Evolutionary conservation across 2,888 invertebrate genomes (phyloP).

Genomic region (Ichneumoninae sp.): DNA sequence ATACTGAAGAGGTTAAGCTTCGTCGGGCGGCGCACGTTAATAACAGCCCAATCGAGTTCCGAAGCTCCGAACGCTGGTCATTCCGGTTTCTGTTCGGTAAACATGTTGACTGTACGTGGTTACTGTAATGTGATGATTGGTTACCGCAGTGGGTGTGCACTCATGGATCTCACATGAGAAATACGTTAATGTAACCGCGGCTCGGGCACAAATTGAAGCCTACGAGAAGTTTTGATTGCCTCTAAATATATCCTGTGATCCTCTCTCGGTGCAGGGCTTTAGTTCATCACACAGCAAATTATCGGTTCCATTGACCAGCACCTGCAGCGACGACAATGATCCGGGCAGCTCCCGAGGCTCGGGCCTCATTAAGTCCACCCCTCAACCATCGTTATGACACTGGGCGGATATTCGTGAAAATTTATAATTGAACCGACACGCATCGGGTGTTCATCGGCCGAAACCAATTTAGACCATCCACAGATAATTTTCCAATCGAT

Average conservation of each 20-base stretch:
- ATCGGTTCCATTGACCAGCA: constrained; percentile 28
- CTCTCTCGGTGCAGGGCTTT: constrained; percentile 11
- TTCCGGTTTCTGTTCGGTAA: constrained; percentile 13
- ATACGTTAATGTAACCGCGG: constrained; percentile 13
- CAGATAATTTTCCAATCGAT: too few relatives aligned
- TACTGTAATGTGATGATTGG: background rate
- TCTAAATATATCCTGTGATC: constrained; percentile 24
- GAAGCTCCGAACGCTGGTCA: constrained; percentile 17
- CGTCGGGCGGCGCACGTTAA: background rate
- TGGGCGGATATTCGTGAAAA: background rate
- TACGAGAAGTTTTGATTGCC: constrained; percentile 40
- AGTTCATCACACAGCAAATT: constrained; percentile 10
- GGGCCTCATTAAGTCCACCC: background rate
- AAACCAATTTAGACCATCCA: background rate
- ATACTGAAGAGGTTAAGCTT: background rate
- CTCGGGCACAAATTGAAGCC: background rate
- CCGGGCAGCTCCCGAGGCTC: background rate
- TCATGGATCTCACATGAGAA: constrained; percentile 29
- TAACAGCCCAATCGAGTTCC: constrained; percentile 1
- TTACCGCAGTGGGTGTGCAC: constrained; percentile 10
- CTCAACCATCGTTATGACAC: background rate
- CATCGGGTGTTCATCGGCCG: background rate
- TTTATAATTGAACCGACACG: background rate
- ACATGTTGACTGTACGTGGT: constrained; percentile 1
- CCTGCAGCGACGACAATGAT: background rate